These are phyloP conservation scores for Morelia viridis DNA, from an alignment of 2,797 vertebrate species.

Conservation along the genomic window DNA sequence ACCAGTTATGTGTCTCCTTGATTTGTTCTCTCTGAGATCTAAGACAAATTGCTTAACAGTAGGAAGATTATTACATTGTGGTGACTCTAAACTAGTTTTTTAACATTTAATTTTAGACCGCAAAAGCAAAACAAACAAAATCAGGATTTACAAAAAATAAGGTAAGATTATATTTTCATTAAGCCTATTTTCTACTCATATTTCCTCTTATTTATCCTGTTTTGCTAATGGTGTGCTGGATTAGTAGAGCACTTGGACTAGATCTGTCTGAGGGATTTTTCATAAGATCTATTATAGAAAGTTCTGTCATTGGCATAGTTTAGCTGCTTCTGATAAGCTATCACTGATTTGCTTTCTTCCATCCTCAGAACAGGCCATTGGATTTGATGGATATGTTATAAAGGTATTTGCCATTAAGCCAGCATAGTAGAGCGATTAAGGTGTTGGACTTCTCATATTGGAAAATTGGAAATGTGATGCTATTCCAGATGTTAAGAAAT, in stretches of 20 bases:
- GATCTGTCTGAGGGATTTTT: not conserved
- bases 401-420: not conserved
- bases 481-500: not conserved
- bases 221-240: not conserved
- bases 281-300: not conserved
- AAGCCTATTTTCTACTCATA: not conserved
- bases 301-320: not conserved
- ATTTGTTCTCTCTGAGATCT: not conserved
- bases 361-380: not conserved
- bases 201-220: not conserved
- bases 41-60: not conserved
- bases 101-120: conserved; percentile 73
- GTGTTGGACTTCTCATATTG: not conserved
- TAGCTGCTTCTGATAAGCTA: not conserved
- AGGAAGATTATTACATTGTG: not conserved
- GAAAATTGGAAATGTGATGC: not conserved
- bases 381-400: not conserved
- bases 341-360: no score
- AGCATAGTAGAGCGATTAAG: not conserved
- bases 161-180: conserved; percentile 69
- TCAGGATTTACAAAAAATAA: conserved; percentile 87
- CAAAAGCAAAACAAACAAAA: conserved; percentile 62
- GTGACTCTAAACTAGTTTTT: conserved; percentile 17
- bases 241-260: not conserved
- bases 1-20: not conserved